Conservation (phyloP, 2,797 vertebrate species). For the Pangasius krempfi region DNA sequence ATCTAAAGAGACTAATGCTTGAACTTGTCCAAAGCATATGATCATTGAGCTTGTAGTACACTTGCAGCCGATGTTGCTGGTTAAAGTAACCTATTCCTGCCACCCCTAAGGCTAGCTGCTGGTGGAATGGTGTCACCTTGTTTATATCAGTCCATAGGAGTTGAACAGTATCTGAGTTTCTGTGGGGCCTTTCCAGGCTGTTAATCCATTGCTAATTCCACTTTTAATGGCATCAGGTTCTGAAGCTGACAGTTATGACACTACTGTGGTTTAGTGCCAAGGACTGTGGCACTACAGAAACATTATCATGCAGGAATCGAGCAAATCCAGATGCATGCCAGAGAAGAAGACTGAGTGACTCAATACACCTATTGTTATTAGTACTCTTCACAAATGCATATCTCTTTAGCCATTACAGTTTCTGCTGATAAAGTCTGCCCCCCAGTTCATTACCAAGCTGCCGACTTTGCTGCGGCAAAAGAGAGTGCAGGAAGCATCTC, state of each 20-base stretch:
- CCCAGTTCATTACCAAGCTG: neutral
- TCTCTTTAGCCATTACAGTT: neutral
- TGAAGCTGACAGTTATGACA: conserved; percentile 4
- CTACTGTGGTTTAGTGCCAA: neutral
- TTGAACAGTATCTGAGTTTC: neutral
- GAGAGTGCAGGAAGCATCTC: neutral
- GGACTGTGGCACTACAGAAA: neutral
- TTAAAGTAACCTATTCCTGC: neutral
- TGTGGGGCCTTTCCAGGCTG: neutral
- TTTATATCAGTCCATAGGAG: neutral
- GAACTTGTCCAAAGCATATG: neutral
- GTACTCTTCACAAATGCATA: neutral
- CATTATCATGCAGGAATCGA: neutral
- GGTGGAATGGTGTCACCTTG: neutral
- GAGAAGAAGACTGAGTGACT: neutral
- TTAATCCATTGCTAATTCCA: neutral
- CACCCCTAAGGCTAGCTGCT: neutral
- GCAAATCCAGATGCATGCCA: neutral
- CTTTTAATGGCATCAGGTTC: neutral
- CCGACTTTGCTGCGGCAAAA: neutral
- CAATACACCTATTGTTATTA: neutral
- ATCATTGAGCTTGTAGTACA: neutral
- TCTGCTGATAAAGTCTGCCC: neutral
- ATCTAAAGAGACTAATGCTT: neutral
- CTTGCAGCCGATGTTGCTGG: neutral